Base-by-base conservation (phyloP, 2,888 invertebrate genomes). In the Thecocarcelia acutangulata region DNA sequence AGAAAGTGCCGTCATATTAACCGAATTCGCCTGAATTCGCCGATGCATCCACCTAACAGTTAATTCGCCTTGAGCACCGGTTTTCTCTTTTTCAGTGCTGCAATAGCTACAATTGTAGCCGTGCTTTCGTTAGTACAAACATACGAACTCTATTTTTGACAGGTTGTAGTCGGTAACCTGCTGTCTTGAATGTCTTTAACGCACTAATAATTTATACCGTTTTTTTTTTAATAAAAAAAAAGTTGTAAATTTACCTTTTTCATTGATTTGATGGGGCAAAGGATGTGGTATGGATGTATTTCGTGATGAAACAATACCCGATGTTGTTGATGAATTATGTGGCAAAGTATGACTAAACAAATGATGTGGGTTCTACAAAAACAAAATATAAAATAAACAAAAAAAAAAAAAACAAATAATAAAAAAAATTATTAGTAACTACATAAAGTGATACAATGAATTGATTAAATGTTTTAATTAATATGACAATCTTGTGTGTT, bases 271-370 rank as follows among this genome's bases (percentile, higher is more conserved):
- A 84, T 91, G 90, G 80, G 89, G 91, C 84, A 88, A 88, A 87
- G 90, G 93, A 90, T 91, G 92, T 85, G 91, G 89, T 85, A 91
- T 89, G 83, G 91, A 90, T 74, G 90, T 90, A 85, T 91, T 91
- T 73, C 91, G 85, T 37, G 91, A 86, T 76, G 90, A 88, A 80
- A 91, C 86, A 73, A 88, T 86, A 72, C 84, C 84, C 21, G 83
- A 70, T 66, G 79, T 66, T 59, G 73, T 59, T 64, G 84, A 85
- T 42, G 84, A 64, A 50, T 87, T 87, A 61, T 87, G 86, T 17
- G 88, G 89, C 85, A 90, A 83, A 15, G 89, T 89, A 64, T 90
- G 89, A 85, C 86, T 87, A 66, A 87, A 87, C 82, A 85, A 86
- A 83, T 87, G 87, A 82, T 87, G 87, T 40, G 85, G 83, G 80